These are phyloP conservation scores for Diceros bicornis DNA, from an alignment of 2,797 vertebrate genomes.

Conservation along the genomic window DNA sequence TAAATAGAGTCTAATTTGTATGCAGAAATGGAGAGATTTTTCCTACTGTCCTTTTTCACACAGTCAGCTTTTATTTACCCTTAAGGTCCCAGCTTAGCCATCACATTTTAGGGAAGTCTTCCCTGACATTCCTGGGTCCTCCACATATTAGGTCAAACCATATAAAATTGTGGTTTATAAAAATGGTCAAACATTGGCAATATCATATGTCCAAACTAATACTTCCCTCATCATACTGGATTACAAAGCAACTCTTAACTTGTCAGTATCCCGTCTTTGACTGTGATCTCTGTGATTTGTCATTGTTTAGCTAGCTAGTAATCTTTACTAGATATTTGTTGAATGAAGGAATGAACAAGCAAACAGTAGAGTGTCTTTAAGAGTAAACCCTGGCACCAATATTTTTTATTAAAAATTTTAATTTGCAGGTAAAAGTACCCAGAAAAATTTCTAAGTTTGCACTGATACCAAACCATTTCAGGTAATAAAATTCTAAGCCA, in stretches of 20 bases:
- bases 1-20: not conserved
- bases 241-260: not conserved
- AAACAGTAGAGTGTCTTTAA: not conserved
- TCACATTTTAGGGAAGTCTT: slow-evolving; percentile 7
- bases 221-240: not conserved
- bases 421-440: not conserved
- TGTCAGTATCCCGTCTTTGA: not conserved
- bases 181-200: not conserved
- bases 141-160: not conserved
- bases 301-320: not conserved
- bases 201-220: not conserved
- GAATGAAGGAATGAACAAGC: not conserved
- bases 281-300: not conserved
- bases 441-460: slow-evolving; percentile 9
- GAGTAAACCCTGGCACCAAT: not conserved
- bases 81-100: not conserved
- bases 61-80: not conserved
- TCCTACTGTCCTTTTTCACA: not conserved
- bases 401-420: slow-evolving; percentile 39
- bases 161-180: not conserved
- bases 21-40: not conserved
- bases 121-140: not conserved
- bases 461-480: slow-evolving; percentile 21
- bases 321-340: slow-evolving; percentile 7
- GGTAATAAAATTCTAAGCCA: slow-evolving; percentile 1